Base-by-base conservation (phyloP, 2,797 vertebrate genomes). In the Clarias platycephalus region DNA sequence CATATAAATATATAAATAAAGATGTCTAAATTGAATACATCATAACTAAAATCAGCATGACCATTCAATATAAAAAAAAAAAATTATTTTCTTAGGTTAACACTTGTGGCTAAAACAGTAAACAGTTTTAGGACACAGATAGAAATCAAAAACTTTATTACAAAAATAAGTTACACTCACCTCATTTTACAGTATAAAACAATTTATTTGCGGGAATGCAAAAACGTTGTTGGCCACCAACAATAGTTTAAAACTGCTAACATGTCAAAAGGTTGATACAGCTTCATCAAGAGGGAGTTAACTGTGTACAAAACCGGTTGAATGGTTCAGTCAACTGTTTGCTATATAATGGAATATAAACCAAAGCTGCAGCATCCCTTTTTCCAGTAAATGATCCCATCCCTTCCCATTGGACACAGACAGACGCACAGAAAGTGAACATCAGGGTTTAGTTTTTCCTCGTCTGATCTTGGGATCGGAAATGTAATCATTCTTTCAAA, bases 81-180 rank as follows among this genome's bases (percentile, higher is more conserved):
- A 8, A 53, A 53, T n/a, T 3, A 53, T 12, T 37, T 2, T 24
- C 60, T 62, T 62, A 77, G 6, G 4, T 5, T 13, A 26, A 16
- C 18, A 26, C 16, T 40, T 44, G 82, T 12, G 10, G 26, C 75
- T 22, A 83, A 44, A 76, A 82, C 85, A 88, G 88, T 91, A 94
- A 93, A 90, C 90, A 93, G 90, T 96, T 96, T 96, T 95, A 97
- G 95, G 96, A 98, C 97, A 97, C 96, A 95, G 95, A 98, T 98
- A 98, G 96, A 99, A 99, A 98, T 98, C 97, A 98, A 99, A 99
- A 98, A 96, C 97, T 99, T 99, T 99, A 99, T 99, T 99, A 99
- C 97, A 99, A 99, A 99, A 99, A 99, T 99, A 99, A 99, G 97
- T 99, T 99, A 99, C 98, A 99, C 98, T 99, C 97, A 97, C 98